Percentiles rank a stretch among this genome's conserved stretches.
phyloP scores from a whole-genome alignment of 2,797 vertebrate genomes.

The Microctenopoma stevenorrisi region DNA sequence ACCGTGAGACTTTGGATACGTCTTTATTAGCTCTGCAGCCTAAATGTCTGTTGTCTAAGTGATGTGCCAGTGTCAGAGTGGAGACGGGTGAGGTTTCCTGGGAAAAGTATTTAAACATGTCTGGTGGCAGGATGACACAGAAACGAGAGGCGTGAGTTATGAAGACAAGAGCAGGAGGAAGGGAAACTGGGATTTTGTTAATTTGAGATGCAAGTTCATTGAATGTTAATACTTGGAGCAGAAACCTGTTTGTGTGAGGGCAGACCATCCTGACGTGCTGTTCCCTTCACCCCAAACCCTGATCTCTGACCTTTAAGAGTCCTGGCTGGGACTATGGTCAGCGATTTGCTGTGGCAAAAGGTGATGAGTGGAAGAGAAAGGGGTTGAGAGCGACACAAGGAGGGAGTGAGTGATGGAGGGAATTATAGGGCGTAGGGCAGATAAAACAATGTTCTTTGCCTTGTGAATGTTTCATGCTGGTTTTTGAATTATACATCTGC shows the following conservation, averaged over 20 bases:
- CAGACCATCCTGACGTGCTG: constrained; percentile 13
- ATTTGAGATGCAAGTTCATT: constrained; percentile 9
- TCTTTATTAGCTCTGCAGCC: constrained; percentile 11
- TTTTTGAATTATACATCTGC: constrained; percentile 79
- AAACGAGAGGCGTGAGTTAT: constrained; percentile 25
- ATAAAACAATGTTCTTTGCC: constrained; percentile 75
- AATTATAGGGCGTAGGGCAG: constrained; percentile 55
- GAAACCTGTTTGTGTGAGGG: not conserved
- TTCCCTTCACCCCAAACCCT: constrained; percentile 34
- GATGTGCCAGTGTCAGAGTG: constrained; percentile 34
- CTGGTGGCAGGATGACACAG: constrained; percentile 34
- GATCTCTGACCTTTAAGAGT: constrained; percentile 57
- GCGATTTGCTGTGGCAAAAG: constrained; percentile 55
- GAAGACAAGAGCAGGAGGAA: constrained; percentile 5
- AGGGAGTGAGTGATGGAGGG: not conserved
- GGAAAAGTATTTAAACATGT: constrained; percentile 63
- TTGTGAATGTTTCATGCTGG: constrained; percentile 75
- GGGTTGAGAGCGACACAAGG: constrained; percentile 4
- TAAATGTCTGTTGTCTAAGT: constrained; percentile 27
- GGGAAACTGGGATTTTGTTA: constrained; percentile 6
- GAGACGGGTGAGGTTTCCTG: constrained; percentile 62
- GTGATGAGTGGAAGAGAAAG: constrained; percentile 23
- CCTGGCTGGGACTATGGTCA: constrained; percentile 57
- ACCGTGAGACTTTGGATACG: constrained; percentile 3
- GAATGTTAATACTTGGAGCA: constrained; percentile 29